phyloP scores from a whole-genome alignment of 2,797 vertebrate genomes.

The Halcyon badia region DNA sequence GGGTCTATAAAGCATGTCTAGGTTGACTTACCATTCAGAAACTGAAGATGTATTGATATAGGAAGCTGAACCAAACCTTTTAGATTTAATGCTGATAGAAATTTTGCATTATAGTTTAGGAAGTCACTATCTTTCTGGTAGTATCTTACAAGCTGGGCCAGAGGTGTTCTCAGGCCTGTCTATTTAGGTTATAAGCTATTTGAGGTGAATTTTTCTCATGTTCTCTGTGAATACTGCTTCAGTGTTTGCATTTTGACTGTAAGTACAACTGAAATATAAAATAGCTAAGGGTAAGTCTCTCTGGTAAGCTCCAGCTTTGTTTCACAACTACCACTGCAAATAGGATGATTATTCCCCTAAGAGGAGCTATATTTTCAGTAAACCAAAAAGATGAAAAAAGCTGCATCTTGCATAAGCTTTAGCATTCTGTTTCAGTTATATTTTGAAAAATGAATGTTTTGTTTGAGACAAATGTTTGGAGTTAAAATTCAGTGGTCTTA shows the following conservation, averaged over 20 bases:
- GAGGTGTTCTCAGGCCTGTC: not conserved
- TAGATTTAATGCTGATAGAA: not conserved
- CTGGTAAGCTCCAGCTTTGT: not conserved
- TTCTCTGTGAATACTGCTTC: not conserved
- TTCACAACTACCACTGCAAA: not conserved
- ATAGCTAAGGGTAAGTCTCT: not conserved
- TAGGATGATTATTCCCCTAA: not conserved
- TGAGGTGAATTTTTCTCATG: not conserved
- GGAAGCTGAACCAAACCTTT: not conserved
- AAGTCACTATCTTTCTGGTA: not conserved
- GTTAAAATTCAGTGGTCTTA: not conserved
- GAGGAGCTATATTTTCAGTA: not conserved
- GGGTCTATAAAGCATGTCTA: not conserved
- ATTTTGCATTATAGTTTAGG: not conserved
- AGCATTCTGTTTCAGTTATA: not conserved
- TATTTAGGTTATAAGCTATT: rapidly evolving
- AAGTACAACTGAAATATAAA: not conserved
- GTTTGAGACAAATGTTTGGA: not conserved
- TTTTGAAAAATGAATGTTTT: slow-evolving; percentile 4
- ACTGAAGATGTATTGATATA: not conserved
- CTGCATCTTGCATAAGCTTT: not conserved
- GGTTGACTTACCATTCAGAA: not conserved
- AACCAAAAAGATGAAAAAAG: not conserved
- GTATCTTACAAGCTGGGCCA: not conserved
- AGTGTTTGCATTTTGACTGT: not conserved